Evolutionary conservation across 2,888 invertebrate genomes (phyloP).

Genomic region (Chesias legatella): DNA sequence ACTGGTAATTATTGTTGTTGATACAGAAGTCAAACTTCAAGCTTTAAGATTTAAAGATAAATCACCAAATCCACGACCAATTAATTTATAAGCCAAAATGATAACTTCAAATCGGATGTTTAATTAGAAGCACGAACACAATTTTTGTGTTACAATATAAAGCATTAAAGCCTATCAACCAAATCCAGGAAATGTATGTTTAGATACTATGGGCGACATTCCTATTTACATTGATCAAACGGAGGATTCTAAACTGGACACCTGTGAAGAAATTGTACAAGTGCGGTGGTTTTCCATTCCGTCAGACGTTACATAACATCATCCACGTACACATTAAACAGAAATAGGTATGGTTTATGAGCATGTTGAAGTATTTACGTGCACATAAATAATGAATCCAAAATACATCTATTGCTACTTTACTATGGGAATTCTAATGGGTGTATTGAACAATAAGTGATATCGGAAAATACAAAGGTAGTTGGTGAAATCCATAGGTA

Average conservation of each 20-base stretch:
- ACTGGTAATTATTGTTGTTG: neutral
- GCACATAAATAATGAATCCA: constrained; percentile 35
- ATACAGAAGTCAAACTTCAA: constrained; percentile 4
- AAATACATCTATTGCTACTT: constrained; percentile 21
- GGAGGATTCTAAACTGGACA: constrained; percentile 8
- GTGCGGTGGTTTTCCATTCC: constrained; percentile 20
- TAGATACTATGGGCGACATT: constrained; percentile 22
- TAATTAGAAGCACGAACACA: constrained; percentile 57
- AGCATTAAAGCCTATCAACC: constrained; percentile 44
- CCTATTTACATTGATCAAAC: constrained; percentile 36
- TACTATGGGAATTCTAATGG: constrained; percentile 22
- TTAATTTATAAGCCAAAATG: constrained; percentile 19
- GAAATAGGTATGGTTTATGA: constrained; percentile 32
- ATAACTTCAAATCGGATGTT: constrained; percentile 28
- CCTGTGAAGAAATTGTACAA: constrained; percentile 20
- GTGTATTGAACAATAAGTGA: constrained; percentile 22
- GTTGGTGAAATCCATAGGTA: constrained; percentile 38
- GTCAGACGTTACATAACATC: constrained; percentile 16
- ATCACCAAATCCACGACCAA: constrained; percentile 21
- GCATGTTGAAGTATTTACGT: constrained; percentile 33
- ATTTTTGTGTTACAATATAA: constrained; percentile 35
- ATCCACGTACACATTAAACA: constrained; percentile 37
- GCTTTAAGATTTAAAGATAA: constrained; percentile 6
- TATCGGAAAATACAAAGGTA: constrained; percentile 34
- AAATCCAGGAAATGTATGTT: constrained; percentile 20